phyloP scores from a whole-genome alignment of 2,797 vertebrate genomes.

The Tapera naevia region DNA sequence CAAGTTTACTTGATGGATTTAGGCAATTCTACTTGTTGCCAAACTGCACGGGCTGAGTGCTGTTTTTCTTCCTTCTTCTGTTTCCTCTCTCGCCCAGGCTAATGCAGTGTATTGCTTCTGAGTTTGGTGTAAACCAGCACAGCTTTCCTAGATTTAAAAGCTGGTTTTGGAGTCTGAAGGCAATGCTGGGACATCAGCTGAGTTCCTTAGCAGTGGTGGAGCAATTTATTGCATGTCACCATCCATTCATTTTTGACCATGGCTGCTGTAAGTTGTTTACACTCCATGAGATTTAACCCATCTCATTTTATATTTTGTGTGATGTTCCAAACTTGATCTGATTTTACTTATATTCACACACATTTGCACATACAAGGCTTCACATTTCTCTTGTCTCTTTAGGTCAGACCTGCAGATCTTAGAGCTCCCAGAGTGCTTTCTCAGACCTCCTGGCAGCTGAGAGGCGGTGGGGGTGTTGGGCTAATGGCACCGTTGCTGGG shows the following conservation, averaged over 20 bases:
- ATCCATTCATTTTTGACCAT: background rate
- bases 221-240: background rate
- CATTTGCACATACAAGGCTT: background rate
- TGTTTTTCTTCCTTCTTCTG: background rate
- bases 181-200: background rate
- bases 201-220: background rate
- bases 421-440: background rate
- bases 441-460: background rate
- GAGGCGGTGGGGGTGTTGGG: background rate
- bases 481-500: background rate
- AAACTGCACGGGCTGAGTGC: background rate
- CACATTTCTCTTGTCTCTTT: fast-evolving
- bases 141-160: background rate
- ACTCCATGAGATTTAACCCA: background rate
- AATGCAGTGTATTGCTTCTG: background rate
- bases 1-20: background rate
- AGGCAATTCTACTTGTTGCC: background rate
- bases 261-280: background rate
- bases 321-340: background rate
- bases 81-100: background rate
- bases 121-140: background rate
- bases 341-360: background rate
- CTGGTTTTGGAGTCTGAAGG: background rate
- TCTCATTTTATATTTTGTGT: background rate
- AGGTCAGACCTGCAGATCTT: background rate